Base-by-base conservation (phyloP, 2,113 vertebrate species). In the Carettochelys insculpta region DNA sequence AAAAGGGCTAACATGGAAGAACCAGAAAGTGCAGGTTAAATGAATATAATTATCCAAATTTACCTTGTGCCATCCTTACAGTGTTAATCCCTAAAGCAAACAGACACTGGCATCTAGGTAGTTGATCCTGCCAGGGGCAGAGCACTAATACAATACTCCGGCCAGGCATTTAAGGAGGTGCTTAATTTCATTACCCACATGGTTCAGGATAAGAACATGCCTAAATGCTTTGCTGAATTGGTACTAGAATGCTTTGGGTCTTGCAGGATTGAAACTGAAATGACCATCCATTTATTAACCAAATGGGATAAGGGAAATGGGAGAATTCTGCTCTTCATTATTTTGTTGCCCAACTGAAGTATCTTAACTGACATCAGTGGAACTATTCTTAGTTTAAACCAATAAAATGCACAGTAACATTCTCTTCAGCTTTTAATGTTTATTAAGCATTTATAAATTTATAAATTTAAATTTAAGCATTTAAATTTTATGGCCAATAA, bases 161-260 rank as follows among this genome's bases (percentile, higher is more conserved):
- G 1, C 5, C 61, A 20, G 84, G 11, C 19, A 38, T 1, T 87
- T 87, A 48, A 90, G 82, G 34, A 8, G 22, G 29, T 0, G 0
- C 1, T 50, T 13, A 25, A 22, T 58, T 41, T 71, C 20, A 9
- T 4, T 58, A 14, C 3, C 11, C 6, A 16, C 4, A 81, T 48
- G 45, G 75, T 8, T 73, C 58, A 17, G 52, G 22, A 75, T 54
- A 65, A 24, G 4, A 6, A 4, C 31, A 38, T 1, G 2, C 47
- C 53, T 22, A 61, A 0, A 0, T 6, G 19, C 1, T 48, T 68
- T 9, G 4, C 52, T 41, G 19, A 50, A 76, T 0, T 0, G 3
- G 3, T 4, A 29, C 43, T 82, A 77, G 38, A 68, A 54, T 65
- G 43, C 76, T 24, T 29, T 51, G 0, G 8, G 58, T 10, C 48